Conservation (phyloP, 2,888 invertebrate species). For the Lucinisca nassula region DNA sequence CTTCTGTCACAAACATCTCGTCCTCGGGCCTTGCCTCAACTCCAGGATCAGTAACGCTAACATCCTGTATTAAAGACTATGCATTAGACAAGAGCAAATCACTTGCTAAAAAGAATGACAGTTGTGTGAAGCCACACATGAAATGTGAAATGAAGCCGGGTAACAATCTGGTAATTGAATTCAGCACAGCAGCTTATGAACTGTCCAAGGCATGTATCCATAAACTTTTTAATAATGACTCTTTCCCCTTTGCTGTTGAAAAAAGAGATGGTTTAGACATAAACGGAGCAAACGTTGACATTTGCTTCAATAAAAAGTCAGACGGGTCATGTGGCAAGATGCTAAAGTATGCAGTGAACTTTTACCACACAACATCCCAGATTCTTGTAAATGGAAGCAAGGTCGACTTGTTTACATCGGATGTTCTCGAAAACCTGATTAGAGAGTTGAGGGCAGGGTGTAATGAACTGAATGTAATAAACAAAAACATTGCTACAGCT, state of each 20-base stretch:
- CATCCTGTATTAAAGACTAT: not conserved
- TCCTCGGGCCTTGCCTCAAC: not conserved
- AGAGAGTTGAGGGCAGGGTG: not conserved
- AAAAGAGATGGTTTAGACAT: not conserved
- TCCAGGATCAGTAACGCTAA: not conserved
- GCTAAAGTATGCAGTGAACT: not conserved
- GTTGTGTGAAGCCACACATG: not conserved
- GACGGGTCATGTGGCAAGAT: not conserved
- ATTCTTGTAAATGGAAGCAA: constrained; percentile 3
- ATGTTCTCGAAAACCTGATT: not conserved
- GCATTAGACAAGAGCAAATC: not conserved
- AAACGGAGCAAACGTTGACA: not conserved
- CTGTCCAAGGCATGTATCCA: not conserved
- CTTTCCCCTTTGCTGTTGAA: not conserved
- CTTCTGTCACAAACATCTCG: not conserved
- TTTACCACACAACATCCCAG: not conserved
- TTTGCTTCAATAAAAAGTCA: not conserved
- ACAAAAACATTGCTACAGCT: not conserved
- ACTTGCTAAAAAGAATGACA: not conserved
- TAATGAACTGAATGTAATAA: not conserved
- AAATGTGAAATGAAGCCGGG: not conserved
- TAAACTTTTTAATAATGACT: not conserved
- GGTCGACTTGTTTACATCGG: not conserved
- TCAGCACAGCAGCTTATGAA: constrained; percentile 14
- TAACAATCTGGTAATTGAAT: not conserved